A percentile compares a stretch with the other conserved stretches of the same genome.
phyloP scores from a whole-genome alignment of 2,113 vertebrate genomes.

The Tauraco erythrolophus region DNA sequence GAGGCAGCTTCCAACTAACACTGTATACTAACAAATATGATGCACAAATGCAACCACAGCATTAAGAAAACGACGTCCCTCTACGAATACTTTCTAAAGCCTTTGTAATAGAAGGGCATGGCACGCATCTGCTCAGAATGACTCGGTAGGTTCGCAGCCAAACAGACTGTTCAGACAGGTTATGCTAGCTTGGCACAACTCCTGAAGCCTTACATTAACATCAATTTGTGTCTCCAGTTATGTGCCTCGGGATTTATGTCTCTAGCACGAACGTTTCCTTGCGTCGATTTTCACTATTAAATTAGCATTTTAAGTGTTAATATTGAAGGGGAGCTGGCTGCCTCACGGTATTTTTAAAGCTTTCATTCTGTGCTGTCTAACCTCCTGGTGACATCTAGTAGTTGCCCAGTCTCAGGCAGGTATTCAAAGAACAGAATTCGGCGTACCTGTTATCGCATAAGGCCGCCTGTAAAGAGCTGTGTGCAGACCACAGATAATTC shows the following conservation, averaged over 20 bases:
- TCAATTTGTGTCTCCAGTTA: not conserved
- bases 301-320: conserved; percentile 17
- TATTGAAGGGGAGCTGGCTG: not conserved
- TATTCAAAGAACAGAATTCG: not conserved
- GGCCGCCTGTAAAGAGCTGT: not conserved
- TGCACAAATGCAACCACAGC: not conserved
- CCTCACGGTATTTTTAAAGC: not conserved
- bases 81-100: not conserved
- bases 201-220: not conserved
- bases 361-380: not conserved
- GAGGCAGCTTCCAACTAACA: not conserved
- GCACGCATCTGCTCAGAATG: not conserved
- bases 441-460: fast-evolving
- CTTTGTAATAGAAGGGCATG: not conserved
- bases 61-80: not conserved
- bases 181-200: not conserved
- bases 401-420: not conserved
- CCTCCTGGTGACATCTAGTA: not conserved
- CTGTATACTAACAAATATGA: not conserved
- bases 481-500: not conserved
- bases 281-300: not conserved
- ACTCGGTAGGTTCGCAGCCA: not conserved
- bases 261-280: not conserved
- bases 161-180: not conserved
- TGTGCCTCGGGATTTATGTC: not conserved